Base-by-base conservation (phyloP, 2,797 vertebrate genomes). In the Podarcis siculus region DNA sequence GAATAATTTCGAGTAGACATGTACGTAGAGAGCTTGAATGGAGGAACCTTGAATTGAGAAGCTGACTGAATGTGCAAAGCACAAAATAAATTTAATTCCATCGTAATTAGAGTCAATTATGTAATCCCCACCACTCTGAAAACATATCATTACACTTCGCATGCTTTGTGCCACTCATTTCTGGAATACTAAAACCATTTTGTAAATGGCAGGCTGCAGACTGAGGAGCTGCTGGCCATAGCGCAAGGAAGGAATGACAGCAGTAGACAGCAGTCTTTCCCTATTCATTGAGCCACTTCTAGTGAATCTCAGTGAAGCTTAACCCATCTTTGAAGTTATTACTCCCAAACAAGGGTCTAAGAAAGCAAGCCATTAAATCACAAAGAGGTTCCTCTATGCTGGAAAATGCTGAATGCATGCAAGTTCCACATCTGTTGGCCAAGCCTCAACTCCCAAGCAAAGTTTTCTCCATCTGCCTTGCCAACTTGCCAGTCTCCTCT, bases 61-160 rank as follows among this genome's bases (percentile, higher is more conserved):
- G 90, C 32, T 89, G 45, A 86, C 83, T 89, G 81, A 86, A 21
- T 90, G 93, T 87, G 91, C 67, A 85, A 91, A 93, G 91, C 85
- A 92, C 86, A 94, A 92, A 61, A 90, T 91, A 92, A 89, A 89
- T 91, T 66, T 72, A 90, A 85, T 89, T 95, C 84, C 75, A 89
- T 75, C 90, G 58, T 80, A 91, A 92, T 77, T 91, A 84, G 92
- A 88, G 88, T 88, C 90, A 83, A 42, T 90, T 92, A 91, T 73
- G 49, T 86, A 92, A 93, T 75, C 81, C 77, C 73, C 92, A 92
- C 88, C 84, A 82, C 89, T 90, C 88, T 79, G 88, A 90, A 92
- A 84, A 87, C 87, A 77, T 37, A 89, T 69, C 64, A 89, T 91
- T 92, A 90, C 61, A 82, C 85, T 93, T 89, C 23, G 13, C 45